These are phyloP conservation scores for Priocnemis perturbator DNA, from an alignment of 2,888 invertebrate species.

Conservation along the genomic window DNA sequence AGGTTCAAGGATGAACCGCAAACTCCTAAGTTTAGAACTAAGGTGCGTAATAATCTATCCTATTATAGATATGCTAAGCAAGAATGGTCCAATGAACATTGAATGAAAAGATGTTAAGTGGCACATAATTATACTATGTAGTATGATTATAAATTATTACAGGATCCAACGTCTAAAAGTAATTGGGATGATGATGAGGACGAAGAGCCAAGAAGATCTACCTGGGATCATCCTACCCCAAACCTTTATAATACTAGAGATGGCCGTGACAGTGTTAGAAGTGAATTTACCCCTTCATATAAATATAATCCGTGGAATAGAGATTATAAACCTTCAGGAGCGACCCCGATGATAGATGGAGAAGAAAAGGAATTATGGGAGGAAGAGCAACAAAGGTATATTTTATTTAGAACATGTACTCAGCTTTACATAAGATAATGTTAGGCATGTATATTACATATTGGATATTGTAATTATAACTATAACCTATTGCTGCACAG, in stretches of 20 bases:
- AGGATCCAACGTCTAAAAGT: conserved; percentile 80
- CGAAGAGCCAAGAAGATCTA: conserved; percentile 82
- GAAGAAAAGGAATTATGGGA: conserved; percentile 91
- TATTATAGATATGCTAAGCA: too few relatives aligned
- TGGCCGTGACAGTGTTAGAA: conserved; percentile 73
- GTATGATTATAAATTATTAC: conserved; percentile 4
- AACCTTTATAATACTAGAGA: conserved; percentile 76
- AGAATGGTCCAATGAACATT: too few relatives aligned
- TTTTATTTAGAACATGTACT: neutral
- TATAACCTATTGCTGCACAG: conserved; percentile 69
- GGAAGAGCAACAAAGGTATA: conserved; percentile 84
- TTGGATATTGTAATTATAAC: too few relatives aligned
- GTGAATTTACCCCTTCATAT: conserved; percentile 88
- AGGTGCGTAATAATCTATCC: conserved; percentile 65
- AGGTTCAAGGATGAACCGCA: conserved; percentile 90
- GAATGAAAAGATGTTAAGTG: too few relatives aligned
- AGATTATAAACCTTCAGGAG: conserved; percentile 81
- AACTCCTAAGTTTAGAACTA: conserved; percentile 83
- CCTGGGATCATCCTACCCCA: conserved; percentile 96
- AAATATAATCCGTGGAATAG: conserved; percentile 88
- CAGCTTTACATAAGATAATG: neutral
- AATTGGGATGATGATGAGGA: conserved; percentile 85
- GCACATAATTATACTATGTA: conserved; percentile 15
- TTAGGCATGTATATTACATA: neutral
- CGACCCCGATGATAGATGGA: conserved; percentile 78